Evolutionary conservation across 1,140 invertebrate species (phyloP).

Genomic region (Penaeus vannamei): DNA sequence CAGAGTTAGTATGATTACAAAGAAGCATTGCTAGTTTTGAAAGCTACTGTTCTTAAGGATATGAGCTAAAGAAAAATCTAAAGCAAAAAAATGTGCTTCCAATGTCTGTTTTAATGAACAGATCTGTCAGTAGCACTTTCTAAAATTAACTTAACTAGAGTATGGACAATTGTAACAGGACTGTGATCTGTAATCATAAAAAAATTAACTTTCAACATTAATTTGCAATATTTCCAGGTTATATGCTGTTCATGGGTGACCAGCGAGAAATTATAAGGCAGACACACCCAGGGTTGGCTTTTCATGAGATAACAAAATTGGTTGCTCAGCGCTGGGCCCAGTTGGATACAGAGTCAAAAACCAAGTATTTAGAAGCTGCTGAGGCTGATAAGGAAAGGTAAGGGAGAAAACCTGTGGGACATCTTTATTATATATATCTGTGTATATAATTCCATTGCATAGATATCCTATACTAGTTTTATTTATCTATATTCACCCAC

Average conservation of each 20-base stretch:
- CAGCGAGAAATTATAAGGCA: conserved; percentile 73
- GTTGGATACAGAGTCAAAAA: conserved; percentile 73
- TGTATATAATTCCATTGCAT: neutral
- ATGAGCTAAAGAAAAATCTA: too few species aligned
- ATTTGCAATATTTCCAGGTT: conserved; percentile 69
- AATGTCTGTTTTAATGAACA: too few species aligned
- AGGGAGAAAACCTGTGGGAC: neutral
- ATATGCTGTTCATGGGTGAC: conserved; percentile 75
- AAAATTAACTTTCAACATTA: neutral
- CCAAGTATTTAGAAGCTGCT: conserved; percentile 69
- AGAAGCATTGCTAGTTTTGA: too few species aligned
- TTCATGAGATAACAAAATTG: conserved; percentile 74
- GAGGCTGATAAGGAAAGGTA: conserved; percentile 76
- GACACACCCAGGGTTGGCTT: conserved; percentile 73
- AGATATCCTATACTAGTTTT: too few species aligned
- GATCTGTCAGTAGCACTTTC: too few species aligned
- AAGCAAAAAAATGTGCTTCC: too few species aligned
- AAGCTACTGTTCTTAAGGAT: too few species aligned
- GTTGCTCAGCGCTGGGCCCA: conserved; percentile 75
- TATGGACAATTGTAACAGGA: neutral
- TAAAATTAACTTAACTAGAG: too few species aligned
- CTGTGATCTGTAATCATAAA: neutral
- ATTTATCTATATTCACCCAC: neutral
- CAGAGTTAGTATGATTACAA: too few species aligned
- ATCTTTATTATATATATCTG: neutral